These are phyloP conservation scores for Callyntrura guangdongensis DNA, from an alignment of 2,888 invertebrate species.

Conservation along the genomic window DNA sequence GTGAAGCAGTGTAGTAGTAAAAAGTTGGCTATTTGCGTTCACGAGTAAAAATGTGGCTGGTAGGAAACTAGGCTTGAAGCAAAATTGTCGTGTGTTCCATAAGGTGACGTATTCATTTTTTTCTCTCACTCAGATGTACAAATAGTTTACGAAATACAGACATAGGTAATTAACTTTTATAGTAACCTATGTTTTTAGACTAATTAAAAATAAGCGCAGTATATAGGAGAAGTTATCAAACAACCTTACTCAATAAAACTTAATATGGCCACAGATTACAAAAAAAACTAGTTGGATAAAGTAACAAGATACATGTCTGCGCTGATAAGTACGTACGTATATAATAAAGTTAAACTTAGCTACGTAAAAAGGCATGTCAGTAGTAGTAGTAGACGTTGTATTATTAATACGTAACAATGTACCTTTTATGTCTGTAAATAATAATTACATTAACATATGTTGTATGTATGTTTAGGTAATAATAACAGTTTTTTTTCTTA, in stretches of 20 bases:
- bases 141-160: not conserved
- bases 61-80: not conserved
- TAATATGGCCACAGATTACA: conserved; percentile 43
- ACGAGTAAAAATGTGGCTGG: not conserved
- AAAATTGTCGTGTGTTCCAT: not conserved
- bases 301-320: not conserved
- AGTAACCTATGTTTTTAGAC: not conserved
- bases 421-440: not conserved
- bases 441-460: not conserved
- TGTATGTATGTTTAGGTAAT: not conserved
- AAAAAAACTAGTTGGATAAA: conserved; percentile 17
- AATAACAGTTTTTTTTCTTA: not conserved
- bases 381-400: not conserved
- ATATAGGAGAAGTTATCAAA: not conserved
- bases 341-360: not conserved
- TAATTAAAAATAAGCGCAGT: not conserved
- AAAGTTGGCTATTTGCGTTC: too few species aligned
- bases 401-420: not conserved
- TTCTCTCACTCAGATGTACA: not conserved
- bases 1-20: too few species aligned
- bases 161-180: not conserved
- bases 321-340: not conserved
- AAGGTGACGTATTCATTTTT: too few species aligned
- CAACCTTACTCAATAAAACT: not conserved
- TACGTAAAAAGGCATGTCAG: not conserved